Evolutionary conservation across 2,888 invertebrate species (phyloP), one percentile per base, ranked within the genome.

Genomic region (Pocota personata): DNA sequence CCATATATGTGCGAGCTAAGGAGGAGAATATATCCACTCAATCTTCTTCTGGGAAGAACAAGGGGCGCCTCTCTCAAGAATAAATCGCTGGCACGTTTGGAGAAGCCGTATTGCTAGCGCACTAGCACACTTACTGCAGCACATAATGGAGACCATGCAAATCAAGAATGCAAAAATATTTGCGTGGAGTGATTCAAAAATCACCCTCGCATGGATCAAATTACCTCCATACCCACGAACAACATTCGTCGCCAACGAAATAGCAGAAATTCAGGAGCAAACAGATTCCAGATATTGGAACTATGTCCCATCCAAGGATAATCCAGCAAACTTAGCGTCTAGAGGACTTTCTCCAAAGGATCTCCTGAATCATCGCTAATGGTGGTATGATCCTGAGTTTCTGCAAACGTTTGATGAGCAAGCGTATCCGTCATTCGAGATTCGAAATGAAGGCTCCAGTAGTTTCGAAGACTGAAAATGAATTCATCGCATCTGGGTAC

Each of bases 291-390:
- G n/a, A n/a, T n/a, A n/a, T n/a, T n/a, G n/a, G n/a, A n/a, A n/a
- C n/a, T n/a, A n/a, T n/a, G n/a, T n/a, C n/a, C n/a, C n/a, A n/a
- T n/a, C n/a, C n/a, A n/a, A n/a, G n/a, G n/a, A n/a, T n/a, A n/a
- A n/a, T n/a, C n/a, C n/a, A 46, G 27, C 46, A 1, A 30, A 64
- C 3, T 2, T 32, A n/a, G 69, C 69, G 3, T 69, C 69, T 0
- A 69, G 57, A 32, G 69, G 69, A 43, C 10, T 27, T 0, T 19
- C 43, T 7, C 69, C 55, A 43, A 57, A 6, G 6, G 57, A 57
- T 1, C 57, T 69, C 5, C 19, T 5, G 0, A 7, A 12, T 1
- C 5, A 57, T 5, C 14, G 10, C 1, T n/a, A 21, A 37, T 67
- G 67, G 67, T 67, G 27, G 37, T 16, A 69, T 40, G n/a, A n/a